These are phyloP conservation scores for Nudaria mundana DNA, from an alignment of 2,888 invertebrate species.

Conservation along the genomic window DNA sequence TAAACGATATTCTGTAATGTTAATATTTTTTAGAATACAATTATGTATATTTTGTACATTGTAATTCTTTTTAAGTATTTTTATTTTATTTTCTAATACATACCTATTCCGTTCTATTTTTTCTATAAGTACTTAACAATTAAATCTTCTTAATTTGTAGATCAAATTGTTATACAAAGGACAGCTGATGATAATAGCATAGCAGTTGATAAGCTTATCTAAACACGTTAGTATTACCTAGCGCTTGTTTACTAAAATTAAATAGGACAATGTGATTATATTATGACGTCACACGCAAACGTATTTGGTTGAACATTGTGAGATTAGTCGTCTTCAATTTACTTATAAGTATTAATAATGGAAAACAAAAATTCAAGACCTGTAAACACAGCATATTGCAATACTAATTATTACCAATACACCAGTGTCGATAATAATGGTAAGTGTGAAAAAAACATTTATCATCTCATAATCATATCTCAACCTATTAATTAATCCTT, in stretches of 20 bases:
- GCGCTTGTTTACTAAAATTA: slow-evolving; percentile 27
- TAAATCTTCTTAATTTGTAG: slow-evolving; percentile 13
- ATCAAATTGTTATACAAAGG: slow-evolving; percentile 13
- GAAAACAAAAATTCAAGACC: slow-evolving; percentile 44
- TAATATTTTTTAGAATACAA: no score
- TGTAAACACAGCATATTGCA: slow-evolving; percentile 57
- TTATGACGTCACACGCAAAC: slow-evolving; percentile 10
- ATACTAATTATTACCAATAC: slow-evolving; percentile 65
- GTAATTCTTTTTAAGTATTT: no score
- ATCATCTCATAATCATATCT: no score
- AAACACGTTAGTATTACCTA: slow-evolving; percentile 29
- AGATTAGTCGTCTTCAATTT: no score
- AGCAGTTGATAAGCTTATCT: slow-evolving; percentile 37
- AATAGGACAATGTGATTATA: slow-evolving; percentile 12
- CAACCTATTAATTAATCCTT: no score
- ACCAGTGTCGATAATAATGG: slow-evolving; percentile 59
- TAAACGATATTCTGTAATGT: no score
- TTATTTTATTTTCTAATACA: no score
- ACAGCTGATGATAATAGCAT: slow-evolving; percentile 29
- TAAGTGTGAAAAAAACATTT: no score
- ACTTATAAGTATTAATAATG: slow-evolving; percentile 39
- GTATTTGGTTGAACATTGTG: slow-evolving; percentile 10
- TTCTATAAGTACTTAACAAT: no score
- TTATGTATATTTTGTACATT: no score
- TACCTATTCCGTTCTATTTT: no score